Conservation (phyloP, 2,113 vertebrate species). For the Emydocephalus ijimae region DNA sequence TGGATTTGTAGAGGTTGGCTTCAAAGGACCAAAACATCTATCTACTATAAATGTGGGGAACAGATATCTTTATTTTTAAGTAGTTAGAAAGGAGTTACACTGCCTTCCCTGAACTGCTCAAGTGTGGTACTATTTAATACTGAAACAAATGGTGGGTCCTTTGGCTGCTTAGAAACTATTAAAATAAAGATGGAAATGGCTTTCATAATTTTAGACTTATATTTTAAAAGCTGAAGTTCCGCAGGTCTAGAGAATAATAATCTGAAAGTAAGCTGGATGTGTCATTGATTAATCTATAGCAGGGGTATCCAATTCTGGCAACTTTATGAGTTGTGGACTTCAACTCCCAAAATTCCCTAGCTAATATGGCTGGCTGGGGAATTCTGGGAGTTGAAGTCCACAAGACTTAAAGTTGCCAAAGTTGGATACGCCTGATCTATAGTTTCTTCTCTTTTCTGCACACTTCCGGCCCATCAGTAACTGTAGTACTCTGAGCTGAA, state of each 20-base stretch:
- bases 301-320: background rate
- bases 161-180: slow-evolving; percentile 7
- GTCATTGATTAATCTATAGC: background rate
- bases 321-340: background rate
- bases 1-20: slow-evolving; percentile 60
- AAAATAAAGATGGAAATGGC: background rate
- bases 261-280: background rate
- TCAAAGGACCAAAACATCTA: slow-evolving; percentile 48
- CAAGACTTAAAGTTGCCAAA: background rate
- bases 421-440: background rate
- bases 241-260: background rate
- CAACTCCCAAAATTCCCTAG: background rate
- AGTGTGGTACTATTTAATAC: background rate
- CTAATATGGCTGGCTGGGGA: background rate
- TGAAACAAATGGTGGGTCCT: slow-evolving; percentile 12
- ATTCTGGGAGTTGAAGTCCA: background rate
- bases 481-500: background rate
- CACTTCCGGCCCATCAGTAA: background rate
- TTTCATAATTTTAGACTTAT: background rate
- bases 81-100: background rate
- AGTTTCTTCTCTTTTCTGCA: background rate
- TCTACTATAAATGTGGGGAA: slow-evolving; percentile 44
- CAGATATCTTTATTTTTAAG: slow-evolving; percentile 6
- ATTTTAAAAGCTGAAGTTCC: background rate
- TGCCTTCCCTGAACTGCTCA: background rate